phyloP scores from a whole-genome alignment of 2,113 vertebrate genomes.

The Colinus virginianus region DNA sequence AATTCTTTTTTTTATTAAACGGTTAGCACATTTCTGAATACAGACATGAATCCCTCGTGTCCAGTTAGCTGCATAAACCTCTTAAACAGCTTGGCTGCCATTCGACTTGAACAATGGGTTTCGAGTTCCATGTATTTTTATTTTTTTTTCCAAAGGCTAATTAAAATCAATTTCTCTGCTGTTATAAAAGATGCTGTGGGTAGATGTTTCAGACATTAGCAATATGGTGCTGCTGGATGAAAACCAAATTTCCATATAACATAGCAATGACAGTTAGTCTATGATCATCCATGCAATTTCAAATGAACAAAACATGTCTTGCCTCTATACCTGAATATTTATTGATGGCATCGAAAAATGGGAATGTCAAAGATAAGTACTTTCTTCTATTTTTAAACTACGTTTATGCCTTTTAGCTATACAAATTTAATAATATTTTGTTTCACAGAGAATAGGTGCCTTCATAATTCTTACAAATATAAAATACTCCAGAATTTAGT shows the following conservation, averaged over 20 bases:
- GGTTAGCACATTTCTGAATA: conserved; percentile 26
- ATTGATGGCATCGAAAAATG: conserved; percentile 59
- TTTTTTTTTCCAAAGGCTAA: conserved; percentile 64
- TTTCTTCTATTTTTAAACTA: conserved; percentile 33
- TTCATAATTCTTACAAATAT: neutral
- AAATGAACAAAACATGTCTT: conserved; percentile 63
- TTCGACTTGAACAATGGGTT: conserved; percentile 70
- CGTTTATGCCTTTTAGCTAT: conserved; percentile 58
- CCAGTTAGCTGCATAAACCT: conserved; percentile 57
- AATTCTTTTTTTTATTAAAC: neutral
- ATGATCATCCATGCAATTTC: conserved; percentile 65
- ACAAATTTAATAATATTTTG: conserved; percentile 57
- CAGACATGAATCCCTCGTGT: conserved; percentile 45
- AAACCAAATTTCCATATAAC: conserved; percentile 76
- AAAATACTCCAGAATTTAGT: neutral
- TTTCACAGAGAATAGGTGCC: neutral
- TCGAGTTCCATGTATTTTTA: conserved; percentile 62
- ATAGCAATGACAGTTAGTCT: conserved; percentile 64
- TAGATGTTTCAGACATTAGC: conserved; percentile 78
- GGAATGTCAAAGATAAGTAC: conserved; percentile 45
- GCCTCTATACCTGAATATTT: conserved; percentile 64
- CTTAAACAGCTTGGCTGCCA: conserved; percentile 58
- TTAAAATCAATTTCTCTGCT: conserved; percentile 80
- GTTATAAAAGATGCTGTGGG: conserved; percentile 68
- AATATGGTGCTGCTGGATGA: conserved; percentile 75